A percentile compares a stretch with the other conserved stretches of the same genome.
These are phyloP conservation scores for Drosophila sordidula DNA, from an alignment of 2,888 invertebrate species.

Conservation along the genomic window DNA sequence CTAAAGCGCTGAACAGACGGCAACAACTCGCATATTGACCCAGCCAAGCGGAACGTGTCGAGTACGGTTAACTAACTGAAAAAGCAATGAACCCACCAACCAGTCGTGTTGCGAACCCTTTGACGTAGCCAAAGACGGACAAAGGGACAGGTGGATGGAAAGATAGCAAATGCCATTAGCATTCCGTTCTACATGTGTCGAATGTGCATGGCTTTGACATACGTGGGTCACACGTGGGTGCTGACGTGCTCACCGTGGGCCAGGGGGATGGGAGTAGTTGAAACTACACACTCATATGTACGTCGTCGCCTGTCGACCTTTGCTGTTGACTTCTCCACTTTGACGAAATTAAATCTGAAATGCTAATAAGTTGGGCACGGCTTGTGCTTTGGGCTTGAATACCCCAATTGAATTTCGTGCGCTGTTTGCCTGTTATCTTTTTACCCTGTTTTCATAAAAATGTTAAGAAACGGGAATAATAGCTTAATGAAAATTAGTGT, in stretches of 20 bases:
- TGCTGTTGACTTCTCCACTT: constrained; percentile 68
- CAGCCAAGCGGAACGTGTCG: constrained; percentile 70
- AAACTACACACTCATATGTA: constrained; percentile 11
- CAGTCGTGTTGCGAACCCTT: constrained; percentile 61
- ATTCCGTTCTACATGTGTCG: constrained; percentile 58
- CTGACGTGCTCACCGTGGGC: background rate
- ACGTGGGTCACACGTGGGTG: constrained; percentile 48
- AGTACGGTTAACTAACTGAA: constrained; percentile 79
- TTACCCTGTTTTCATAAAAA: constrained; percentile 1
- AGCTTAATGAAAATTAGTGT: background rate
- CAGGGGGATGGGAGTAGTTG: background rate
- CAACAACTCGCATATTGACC: constrained; percentile 62
- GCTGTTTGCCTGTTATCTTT: constrained; percentile 2
- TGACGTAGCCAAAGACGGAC: constrained; percentile 48
- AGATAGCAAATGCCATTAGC: constrained; percentile 71
- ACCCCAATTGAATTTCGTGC: constrained; percentile 52
- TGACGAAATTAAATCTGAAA: constrained; percentile 76
- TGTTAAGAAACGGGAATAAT: background rate
- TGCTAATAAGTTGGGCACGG: constrained; percentile 64
- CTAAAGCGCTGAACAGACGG: constrained; percentile 43
- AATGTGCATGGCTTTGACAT: constrained; percentile 37
- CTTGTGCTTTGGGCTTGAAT: constrained; percentile 56
- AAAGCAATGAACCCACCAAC: constrained; percentile 49
- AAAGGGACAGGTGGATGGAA: constrained; percentile 39
- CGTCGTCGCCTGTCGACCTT: constrained; percentile 44